Conservation (phyloP, 2,797 vertebrate genomes). For the Rhabdophis nuchalis region DNA sequence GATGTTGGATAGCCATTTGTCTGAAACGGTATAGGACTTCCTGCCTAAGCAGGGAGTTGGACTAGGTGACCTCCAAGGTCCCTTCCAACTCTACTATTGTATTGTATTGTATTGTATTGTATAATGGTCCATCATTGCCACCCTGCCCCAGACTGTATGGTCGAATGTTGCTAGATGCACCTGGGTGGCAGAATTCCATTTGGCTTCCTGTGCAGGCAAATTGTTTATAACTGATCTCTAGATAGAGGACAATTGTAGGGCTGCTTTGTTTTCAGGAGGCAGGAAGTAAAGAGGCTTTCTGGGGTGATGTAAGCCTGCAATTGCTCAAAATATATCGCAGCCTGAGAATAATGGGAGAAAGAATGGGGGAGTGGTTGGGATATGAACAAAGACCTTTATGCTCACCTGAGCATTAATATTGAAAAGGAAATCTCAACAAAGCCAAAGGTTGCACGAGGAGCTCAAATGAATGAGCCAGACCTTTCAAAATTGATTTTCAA, state of each 20-base stretch:
- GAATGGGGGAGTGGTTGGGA: background rate
- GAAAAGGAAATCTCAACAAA: background rate
- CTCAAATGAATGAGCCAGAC: slow-evolving; percentile 6
- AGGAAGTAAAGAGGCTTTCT: background rate
- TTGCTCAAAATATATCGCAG: background rate
- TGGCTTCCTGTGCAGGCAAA: background rate
- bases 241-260: background rate
- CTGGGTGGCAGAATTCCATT: background rate
- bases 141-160: background rate
- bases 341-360: background rate
- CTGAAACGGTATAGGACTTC: no score
- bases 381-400: slow-evolving; percentile 37
- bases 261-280: background rate
- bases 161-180: background rate
- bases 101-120: no score
- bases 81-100: no score
- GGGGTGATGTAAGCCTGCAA: background rate
- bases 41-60: no score
- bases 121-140: background rate
- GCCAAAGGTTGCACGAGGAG: background rate
- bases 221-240: background rate
- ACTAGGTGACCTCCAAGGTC: no score
- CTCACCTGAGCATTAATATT: slow-evolving; percentile 14
- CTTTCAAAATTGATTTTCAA: slow-evolving; percentile 28
- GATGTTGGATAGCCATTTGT: no score